Percentiles rank a stretch among this genome's conserved stretches.
These are phyloP conservation scores for Laupala kohalensis DNA, from an alignment of 1,140 invertebrate genomes.

Conservation along the genomic window DNA sequence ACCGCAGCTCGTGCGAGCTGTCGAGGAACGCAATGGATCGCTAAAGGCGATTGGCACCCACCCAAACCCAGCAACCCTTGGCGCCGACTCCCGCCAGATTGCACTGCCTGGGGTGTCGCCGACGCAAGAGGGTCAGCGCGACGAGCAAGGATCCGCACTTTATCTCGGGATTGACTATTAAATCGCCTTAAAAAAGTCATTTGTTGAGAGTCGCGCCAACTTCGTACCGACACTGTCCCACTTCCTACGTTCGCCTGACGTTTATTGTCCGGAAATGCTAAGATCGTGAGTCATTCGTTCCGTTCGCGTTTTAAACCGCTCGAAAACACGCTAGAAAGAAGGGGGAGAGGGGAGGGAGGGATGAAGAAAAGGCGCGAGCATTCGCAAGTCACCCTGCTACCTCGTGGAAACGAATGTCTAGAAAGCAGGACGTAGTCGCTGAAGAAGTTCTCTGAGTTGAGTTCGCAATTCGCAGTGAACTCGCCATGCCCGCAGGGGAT, in stretches of 20 bases:
- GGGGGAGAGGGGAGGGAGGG: too few species aligned
- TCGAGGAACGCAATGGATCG: not conserved
- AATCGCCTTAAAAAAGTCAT: not conserved
- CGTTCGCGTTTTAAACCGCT: too few species aligned
- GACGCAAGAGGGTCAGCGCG: not conserved
- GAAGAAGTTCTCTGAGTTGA: not conserved
- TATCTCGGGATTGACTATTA: not conserved
- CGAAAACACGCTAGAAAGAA: too few species aligned
- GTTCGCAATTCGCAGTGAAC: not conserved
- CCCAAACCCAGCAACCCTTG: not conserved
- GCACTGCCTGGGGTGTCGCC: not conserved
- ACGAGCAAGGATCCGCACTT: not conserved
- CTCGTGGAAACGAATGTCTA: not conserved
- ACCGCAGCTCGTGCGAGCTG: not conserved
- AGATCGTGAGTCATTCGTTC: not conserved
- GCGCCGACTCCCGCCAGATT: not conserved
- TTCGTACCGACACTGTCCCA: not conserved
- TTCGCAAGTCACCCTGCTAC: not conserved
- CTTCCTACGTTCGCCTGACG: not conserved
- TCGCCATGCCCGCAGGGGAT: not conserved
- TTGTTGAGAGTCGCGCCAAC: not conserved
- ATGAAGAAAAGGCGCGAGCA: too few species aligned
- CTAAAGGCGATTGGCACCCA: not conserved
- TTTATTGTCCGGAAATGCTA: not conserved
- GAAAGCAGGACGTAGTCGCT: not conserved